Evolutionary conservation across 1,140 invertebrate genomes (phyloP).

Genomic region (Drosophila mayri): DNA sequence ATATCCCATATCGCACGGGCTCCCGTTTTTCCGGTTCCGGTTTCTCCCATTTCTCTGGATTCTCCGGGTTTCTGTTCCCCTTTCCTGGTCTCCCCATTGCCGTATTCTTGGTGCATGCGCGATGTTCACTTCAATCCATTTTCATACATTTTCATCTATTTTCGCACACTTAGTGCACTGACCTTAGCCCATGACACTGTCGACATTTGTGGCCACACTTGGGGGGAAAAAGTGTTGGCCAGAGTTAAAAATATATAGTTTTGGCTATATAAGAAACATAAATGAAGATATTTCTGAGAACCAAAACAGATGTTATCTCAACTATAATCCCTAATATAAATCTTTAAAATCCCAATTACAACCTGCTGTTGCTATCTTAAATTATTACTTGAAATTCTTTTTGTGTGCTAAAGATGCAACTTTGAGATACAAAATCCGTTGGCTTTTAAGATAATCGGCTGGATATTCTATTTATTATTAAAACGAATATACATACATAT

Average conservation of each 20-base stretch:
- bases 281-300: not conserved
- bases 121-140: conserved; percentile 38
- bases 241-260: not conserved
- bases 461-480: too few species aligned
- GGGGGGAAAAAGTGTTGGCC: not conserved
- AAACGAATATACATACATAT: too few species aligned
- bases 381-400: not conserved
- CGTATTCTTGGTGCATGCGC: conserved; percentile 66
- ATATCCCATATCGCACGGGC: conserved; percentile 42
- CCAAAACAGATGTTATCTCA: not conserved
- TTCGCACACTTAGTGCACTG: conserved; percentile 64
- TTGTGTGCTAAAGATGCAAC: not conserved
- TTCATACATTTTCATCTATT: conserved; percentile 27
- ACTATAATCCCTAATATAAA: not conserved
- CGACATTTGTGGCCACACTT: conserved; percentile 39
- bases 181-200: conserved; percentile 75
- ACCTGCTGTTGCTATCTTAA: not conserved
- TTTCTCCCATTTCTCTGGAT: conserved; percentile 5
- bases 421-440: not conserved
- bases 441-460: not conserved
- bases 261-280: not conserved
- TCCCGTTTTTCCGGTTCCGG: conserved; percentile 33
- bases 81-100: conserved; percentile 1
- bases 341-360: not conserved
- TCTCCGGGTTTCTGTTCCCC: conserved; percentile 13